These are phyloP conservation scores for Tokudaia tokunoshimensis DNA, from an alignment of 2,797 vertebrate species.

Conservation along the genomic window DNA sequence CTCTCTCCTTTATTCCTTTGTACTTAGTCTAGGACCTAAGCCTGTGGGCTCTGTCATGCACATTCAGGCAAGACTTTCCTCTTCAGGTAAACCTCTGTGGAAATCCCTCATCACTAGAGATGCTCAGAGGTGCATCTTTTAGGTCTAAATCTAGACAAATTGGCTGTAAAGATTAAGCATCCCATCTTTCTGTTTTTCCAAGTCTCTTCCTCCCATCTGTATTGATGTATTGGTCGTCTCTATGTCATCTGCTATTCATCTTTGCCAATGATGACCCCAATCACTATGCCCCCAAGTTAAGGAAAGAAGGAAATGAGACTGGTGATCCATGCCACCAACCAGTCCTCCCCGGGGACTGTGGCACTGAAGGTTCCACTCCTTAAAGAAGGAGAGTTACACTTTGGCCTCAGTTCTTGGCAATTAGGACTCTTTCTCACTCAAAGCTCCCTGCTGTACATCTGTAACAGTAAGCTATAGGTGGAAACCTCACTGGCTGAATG, in stretches of 20 bases:
- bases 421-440: neutral
- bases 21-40: neutral
- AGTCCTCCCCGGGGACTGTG: neutral
- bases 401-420: fast-evolving
- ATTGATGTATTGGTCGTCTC: neutral
- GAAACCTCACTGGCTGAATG: neutral
- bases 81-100: neutral
- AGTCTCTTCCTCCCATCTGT: neutral
- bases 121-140: neutral
- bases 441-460: fast-evolving
- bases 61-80: neutral
- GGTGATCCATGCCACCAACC: neutral
- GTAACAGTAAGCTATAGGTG: neutral
- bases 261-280: no score
- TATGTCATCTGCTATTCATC: neutral
- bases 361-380: neutral
- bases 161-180: neutral
- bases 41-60: neutral
- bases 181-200: neutral
- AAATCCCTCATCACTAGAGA: neutral
- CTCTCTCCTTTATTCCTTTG: neutral
- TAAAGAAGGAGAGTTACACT: neutral
- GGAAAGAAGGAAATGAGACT: neutral
- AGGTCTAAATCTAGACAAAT: neutral
- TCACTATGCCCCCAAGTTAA: neutral